Evolutionary conservation across 2,888 invertebrate genomes (phyloP).

Genomic region (Mongoloraphidia duomilia): DNA sequence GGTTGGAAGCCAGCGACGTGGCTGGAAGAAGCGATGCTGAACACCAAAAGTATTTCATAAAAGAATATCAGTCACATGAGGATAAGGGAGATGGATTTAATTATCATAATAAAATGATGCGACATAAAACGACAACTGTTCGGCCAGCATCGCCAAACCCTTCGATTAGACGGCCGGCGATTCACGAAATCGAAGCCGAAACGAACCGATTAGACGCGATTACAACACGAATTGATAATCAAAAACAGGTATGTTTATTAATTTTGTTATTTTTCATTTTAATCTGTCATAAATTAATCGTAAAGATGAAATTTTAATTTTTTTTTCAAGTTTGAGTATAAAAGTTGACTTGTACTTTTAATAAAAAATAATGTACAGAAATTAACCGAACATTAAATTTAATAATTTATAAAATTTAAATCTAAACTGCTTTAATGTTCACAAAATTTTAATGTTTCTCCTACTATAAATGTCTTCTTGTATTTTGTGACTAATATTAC

Average conservation of each 20-base stretch:
- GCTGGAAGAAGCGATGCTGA: conserved; percentile 31
- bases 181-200: conserved; percentile 1
- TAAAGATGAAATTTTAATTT: too few species aligned
- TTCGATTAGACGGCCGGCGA: background rate
- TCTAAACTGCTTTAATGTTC: too few species aligned
- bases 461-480: too few species aligned
- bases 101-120: conserved; percentile 17
- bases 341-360: too few species aligned
- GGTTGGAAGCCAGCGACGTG: conserved; percentile 21
- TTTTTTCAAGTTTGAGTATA: too few species aligned
- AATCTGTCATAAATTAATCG: background rate
- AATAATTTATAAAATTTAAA: too few species aligned
- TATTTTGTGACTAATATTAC: too few species aligned
- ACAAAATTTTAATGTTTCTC: too few species aligned
- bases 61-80: conserved; percentile 50
- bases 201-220: conserved; percentile 5
- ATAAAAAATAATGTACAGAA: too few species aligned
- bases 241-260: too few species aligned
- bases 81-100: conserved; percentile 31
- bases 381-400: too few species aligned
- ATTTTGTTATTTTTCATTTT: background rate
- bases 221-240: background rate
- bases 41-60: conserved; percentile 31
- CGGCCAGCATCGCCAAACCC: conserved; percentile 25
- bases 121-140: conserved; percentile 19